Evolutionary conservation across 2,888 invertebrate species (phyloP), one percentile per base, ranked within the genome.

Genomic region (Drepanosiphum platanoidis): DNA sequence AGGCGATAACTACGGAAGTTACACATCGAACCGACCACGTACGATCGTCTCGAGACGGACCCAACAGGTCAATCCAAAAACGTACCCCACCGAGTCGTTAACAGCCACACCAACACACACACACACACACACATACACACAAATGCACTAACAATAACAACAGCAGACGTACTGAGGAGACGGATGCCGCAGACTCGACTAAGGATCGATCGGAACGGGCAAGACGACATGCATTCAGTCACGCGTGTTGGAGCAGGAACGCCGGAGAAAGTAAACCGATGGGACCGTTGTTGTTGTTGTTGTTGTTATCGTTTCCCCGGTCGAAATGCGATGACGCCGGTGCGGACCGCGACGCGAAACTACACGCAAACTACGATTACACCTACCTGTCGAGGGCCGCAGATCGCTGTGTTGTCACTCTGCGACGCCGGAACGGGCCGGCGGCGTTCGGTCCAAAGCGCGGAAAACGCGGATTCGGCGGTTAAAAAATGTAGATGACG

Each of bases 161-260:
- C 22, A 11, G 22, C 18, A 70, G 9, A 68, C 34, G 52, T 61
- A 36, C 68, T n/a, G 46, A 46, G 18, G 7, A 46, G 3, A 61
- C 9, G 27, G 18, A 64, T 1, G 64, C 22, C 22, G 34, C n/a
- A 15, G 9, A 70, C 13, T 11, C 52, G 46, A 32, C 52, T 22
- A 4, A 9, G 30, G 4, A 80, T 70, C 52, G 58, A 58, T 71
- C 36, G 68, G 11, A 80, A 80, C 70, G 58, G 80, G 36, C 36
- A 27, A 22, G 34, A 80, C 39, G 32, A 46, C 36, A 80, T 70
- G 52, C 52, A n/a, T n/a, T n/a, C n/a, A n/a, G n/a, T n/a, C n/a
- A n/a, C n/a, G n/a, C n/a, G n/a, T n/a, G 68, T 15, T 8, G 34
- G 9, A 68, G 22, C 68, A 18, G 18, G 68, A 22, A 68, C 66